phyloP scores from a whole-genome alignment of 2,113 vertebrate species.

The Chloroceryle aenea region DNA sequence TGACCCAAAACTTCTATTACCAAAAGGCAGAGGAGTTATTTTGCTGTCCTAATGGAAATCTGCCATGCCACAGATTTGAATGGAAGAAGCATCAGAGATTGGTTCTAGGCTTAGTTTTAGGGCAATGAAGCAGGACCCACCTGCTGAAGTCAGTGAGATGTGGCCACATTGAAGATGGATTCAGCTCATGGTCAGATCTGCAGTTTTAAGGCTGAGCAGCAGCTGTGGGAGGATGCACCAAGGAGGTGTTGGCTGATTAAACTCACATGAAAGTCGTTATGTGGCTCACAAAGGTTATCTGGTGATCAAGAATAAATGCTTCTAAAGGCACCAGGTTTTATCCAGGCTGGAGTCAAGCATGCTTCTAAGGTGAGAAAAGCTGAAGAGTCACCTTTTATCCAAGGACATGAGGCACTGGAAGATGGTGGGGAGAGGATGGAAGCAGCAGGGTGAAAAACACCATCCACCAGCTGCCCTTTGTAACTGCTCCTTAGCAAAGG shows the following conservation, averaged over 20 bases:
- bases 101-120: not conserved
- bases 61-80: not conserved
- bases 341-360: not conserved
- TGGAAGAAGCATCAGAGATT: not conserved
- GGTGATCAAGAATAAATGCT: not conserved
- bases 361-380: not conserved
- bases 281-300: not conserved
- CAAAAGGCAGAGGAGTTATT: not conserved
- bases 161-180: not conserved
- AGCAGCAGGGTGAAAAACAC: not conserved
- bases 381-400: not conserved
- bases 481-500: not conserved
- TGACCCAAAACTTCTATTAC: not conserved
- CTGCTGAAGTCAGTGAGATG: not conserved
- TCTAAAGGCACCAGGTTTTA: not conserved
- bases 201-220: not conserved
- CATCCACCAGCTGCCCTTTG: not conserved
- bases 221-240: not conserved
- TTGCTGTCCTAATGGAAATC: not conserved
- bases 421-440: not conserved
- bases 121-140: not conserved
- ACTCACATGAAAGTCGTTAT: not conserved
- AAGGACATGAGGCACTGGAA: accelerated
- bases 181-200: not conserved
- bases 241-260: not conserved